Conservation (phyloP, 2,888 invertebrate species). For the Arge pagana region DNA sequence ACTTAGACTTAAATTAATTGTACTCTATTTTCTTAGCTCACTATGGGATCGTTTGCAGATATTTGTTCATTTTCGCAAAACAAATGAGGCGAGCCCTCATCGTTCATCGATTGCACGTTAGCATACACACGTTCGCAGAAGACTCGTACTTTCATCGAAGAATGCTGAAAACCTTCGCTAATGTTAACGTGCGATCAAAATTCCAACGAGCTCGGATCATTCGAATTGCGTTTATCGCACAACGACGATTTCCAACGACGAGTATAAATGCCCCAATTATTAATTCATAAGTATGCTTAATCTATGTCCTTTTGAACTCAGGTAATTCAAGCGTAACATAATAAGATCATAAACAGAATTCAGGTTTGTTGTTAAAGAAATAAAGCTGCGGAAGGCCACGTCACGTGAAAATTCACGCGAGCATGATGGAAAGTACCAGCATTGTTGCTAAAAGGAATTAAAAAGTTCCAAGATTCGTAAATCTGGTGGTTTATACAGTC, state of each 20-base stretch:
- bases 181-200: too few species aligned
- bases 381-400: too few species aligned
- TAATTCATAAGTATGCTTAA: background rate
- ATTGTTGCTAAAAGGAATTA: background rate
- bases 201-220: background rate
- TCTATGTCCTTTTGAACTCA: constrained; percentile 15
- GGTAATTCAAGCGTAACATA: constrained; percentile 20
- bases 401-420: background rate
- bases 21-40: constrained; percentile 2
- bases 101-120: too few species aligned
- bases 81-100: background rate
- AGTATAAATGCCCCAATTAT: constrained; percentile 13
- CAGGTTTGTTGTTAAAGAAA: too few species aligned
- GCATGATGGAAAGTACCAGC: background rate
- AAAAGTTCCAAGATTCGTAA: too few species aligned
- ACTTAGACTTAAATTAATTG: constrained; percentile 4
- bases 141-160: too few species aligned
- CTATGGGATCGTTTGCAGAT: constrained; percentile 4
- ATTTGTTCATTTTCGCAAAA: background rate
- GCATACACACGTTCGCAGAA: too few species aligned
- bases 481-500: too few species aligned
- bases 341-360: too few species aligned
- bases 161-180: too few species aligned
- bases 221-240: background rate
- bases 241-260: constrained; percentile 1